Evolutionary conservation across 2,888 invertebrate genomes (phyloP), one percentile per base, ranked within the genome.

Genomic region (Sinhomidia bicolor): DNA sequence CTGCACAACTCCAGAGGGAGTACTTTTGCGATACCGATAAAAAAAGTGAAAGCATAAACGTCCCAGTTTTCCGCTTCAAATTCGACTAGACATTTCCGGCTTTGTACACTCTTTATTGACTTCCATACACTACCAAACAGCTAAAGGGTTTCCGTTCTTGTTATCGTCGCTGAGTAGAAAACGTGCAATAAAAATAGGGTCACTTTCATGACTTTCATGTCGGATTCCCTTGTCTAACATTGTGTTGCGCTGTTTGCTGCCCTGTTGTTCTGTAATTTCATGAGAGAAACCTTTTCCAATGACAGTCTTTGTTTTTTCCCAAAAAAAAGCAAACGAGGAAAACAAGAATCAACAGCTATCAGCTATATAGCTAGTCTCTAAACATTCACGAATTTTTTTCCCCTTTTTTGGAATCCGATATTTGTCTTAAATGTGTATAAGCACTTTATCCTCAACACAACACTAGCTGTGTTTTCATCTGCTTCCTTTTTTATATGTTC

Each of bases 11-110:
- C 6, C 23, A 20, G 10, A n/a, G 60, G 6, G 1, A 60, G 26
- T 57, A 29, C 62, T 62, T 20, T 60, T n/a, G 57, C 10, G 17
- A 47, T 47, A 32, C 26, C n/a, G 80, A 62, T 80, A 62, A 57
- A n/a, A 60, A 23, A 54, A 54, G 32, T 60, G 10, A 17, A 54
- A 51, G n/a, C 1, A 23, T 4, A 60, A 41, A 20, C 10, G 23
- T 60, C 23, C 71, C 23, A 36, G 20, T 54, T 83, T 71, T 54
- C 17, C 32, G 12, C 54, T 47, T 26, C 14, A 17, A 54, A 41
- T 32, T 79, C 78, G 32, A 79, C n/a, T 29, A 79, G 71, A 71
- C 83, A 54, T 36, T 83, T 83, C 83, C 71, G 83, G 71, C 29
- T 71, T 54, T 23, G 26, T 54, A 54, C 36, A 71, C 44, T 36